A percentile compares a stretch with the other conserved stretches of the same genome.
Conservation (phyloP, 2,113 vertebrate species). For the Lagopus muta region DNA sequence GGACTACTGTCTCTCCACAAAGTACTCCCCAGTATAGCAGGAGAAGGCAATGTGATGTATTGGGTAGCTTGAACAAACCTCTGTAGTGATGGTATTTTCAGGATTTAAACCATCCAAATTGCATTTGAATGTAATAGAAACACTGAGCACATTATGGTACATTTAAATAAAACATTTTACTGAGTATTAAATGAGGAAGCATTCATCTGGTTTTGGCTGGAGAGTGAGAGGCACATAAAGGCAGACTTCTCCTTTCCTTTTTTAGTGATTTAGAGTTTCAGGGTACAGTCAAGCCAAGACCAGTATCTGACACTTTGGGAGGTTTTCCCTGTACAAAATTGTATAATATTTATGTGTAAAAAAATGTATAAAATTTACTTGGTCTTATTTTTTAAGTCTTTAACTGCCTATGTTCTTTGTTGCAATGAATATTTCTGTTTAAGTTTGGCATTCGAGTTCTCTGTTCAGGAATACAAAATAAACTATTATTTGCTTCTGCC, state of each 20-base stretch:
- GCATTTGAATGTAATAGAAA: conserved; percentile 19
- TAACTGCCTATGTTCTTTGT: not conserved
- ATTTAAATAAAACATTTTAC: conserved; percentile 45
- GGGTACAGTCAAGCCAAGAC: conserved; percentile 13
- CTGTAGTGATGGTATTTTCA: conserved; percentile 3
- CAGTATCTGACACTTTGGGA: not conserved
- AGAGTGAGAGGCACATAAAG: not conserved
- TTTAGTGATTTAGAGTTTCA: not conserved
- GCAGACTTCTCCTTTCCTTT: not conserved
- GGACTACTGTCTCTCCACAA: not conserved
- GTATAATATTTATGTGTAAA: not conserved
- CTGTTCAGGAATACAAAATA: not conserved
- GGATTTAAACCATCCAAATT: conserved; percentile 33
- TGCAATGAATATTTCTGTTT: not conserved
- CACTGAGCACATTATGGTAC: conserved; percentile 35
- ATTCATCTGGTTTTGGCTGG: conserved; percentile 55
- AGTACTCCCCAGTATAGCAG: not conserved
- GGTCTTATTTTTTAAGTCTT: not conserved
- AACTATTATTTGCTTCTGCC: not conserved
- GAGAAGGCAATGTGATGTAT: not conserved
- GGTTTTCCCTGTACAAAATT: conserved; percentile 8
- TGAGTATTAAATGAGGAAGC: conserved; percentile 39
- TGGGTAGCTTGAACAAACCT: conserved; percentile 35
- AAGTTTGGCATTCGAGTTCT: not conserved
- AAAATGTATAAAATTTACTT: not conserved